phyloP scores from a whole-genome alignment of 2,888 invertebrate species.

The Drosophila diplacantha region DNA sequence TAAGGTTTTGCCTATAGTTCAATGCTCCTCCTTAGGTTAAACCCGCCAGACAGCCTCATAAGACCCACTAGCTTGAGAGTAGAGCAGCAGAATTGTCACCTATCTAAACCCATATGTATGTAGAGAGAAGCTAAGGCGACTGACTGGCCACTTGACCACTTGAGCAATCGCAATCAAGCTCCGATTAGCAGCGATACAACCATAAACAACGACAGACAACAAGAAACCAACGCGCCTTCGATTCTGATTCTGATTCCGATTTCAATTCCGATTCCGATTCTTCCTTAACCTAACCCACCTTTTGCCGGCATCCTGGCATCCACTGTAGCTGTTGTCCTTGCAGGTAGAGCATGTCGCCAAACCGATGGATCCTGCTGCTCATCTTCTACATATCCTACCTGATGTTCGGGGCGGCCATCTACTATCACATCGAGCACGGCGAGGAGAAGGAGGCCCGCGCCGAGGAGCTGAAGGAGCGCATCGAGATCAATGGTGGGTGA shows the following conservation, averaged over 20 bases:
- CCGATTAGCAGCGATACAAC: conserved; percentile 58
- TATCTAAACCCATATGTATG: conserved; percentile 16
- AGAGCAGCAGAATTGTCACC: conserved; percentile 9
- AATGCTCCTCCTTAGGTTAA: neutral
- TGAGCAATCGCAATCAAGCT: conserved; percentile 60
- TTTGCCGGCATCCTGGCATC: neutral
- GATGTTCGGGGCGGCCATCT: conserved; percentile 90
- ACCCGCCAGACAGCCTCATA: conserved; percentile 9
- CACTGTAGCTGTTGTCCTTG: conserved; percentile 18
- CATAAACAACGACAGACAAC: conserved; percentile 49
- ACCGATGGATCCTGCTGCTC: conserved; percentile 87
- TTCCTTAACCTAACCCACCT: conserved; percentile 4
- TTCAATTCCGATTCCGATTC: neutral
- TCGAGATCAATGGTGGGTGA: conserved; percentile 84
- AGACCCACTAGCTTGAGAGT: neutral
- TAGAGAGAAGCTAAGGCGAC: conserved; percentile 44
- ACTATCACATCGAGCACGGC: conserved; percentile 88
- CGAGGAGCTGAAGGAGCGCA: conserved; percentile 81
- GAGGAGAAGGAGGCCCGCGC: conserved; percentile 82
- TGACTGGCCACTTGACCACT: conserved; percentile 34
- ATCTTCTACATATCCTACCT: conserved; percentile 87
- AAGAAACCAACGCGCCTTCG: conserved; percentile 13
- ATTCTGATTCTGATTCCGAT: conserved; percentile 9
- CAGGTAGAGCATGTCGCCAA: conserved; percentile 83
- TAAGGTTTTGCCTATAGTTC: neutral